Evolutionary conservation across 2,888 invertebrate species (phyloP).

Genomic region (Apamea monoglypha): DNA sequence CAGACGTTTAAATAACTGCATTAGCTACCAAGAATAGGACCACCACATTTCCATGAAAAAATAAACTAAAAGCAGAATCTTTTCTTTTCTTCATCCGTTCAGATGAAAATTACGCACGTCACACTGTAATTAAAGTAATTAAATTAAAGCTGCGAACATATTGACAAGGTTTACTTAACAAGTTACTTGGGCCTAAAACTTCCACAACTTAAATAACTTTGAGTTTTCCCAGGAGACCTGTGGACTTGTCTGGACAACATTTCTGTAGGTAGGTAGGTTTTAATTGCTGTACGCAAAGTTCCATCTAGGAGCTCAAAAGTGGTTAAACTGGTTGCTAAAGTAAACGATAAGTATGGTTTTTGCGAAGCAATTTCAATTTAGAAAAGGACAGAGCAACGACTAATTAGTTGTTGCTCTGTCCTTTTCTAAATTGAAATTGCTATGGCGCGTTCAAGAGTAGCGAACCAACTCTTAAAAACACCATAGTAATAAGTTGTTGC

Average conservation of each 20-base stretch:
- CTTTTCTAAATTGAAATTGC: too few species aligned
- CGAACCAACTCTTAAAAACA: too few species aligned
- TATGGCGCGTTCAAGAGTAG: background rate
- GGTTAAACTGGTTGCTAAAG: constrained; percentile 40
- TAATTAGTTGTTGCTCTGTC: too few species aligned
- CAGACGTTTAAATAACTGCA: background rate
- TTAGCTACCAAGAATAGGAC: background rate
- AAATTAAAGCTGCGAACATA: constrained; percentile 31
- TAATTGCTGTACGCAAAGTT: constrained; percentile 57
- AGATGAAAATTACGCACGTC: background rate
- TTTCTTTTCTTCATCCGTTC: background rate
- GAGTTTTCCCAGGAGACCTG: constrained; percentile 40
- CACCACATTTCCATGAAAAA: background rate
- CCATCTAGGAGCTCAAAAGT: constrained; percentile 45
- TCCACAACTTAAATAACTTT: constrained; percentile 49
- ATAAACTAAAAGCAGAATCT: background rate
- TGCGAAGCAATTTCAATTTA: constrained; percentile 37
- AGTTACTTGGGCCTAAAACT: constrained; percentile 40
- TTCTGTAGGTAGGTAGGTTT: constrained; percentile 29
- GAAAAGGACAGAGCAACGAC: constrained; percentile 10
- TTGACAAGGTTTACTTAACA: constrained; percentile 33
- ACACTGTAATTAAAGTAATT: constrained; percentile 30
- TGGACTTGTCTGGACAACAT: constrained; percentile 50
- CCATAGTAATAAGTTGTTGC: too few species aligned
- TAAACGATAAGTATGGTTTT: constrained; percentile 27